These are phyloP conservation scores for Pelecanoides urinatrix DNA, from an alignment of 2,113 vertebrate genomes.

Conservation along the genomic window DNA sequence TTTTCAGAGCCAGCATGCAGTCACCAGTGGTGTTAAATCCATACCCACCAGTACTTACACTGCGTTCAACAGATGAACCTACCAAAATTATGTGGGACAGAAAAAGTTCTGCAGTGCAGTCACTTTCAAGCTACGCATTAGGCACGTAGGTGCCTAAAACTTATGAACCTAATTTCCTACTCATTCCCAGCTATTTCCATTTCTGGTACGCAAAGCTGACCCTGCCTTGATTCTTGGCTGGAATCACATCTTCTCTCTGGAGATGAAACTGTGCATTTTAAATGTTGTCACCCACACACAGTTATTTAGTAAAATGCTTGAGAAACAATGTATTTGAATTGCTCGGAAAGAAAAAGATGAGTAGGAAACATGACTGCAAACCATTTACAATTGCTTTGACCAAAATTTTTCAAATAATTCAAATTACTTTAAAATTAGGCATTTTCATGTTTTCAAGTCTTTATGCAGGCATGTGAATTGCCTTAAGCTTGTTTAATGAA, in stretches of 20 bases:
- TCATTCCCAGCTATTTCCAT: neutral
- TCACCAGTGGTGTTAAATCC: neutral
- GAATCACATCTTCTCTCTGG: neutral
- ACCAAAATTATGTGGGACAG: neutral
- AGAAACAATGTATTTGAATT: neutral
- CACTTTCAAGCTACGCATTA: neutral
- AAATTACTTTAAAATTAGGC: neutral
- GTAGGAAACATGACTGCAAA: neutral
- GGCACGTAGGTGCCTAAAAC: neutral
- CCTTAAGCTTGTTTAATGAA: neutral
- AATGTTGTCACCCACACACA: neutral
- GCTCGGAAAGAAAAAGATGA: neutral
- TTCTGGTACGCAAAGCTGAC: neutral
- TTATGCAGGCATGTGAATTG: neutral
- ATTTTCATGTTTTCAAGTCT: neutral
- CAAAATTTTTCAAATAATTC: neutral
- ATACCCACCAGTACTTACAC: accelerated
- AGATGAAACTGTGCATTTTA: neutral
- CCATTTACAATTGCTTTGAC: neutral
- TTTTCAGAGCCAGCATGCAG: neutral
- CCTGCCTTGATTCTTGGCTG: neutral
- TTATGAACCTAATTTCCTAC: neutral
- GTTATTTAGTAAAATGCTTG: neutral
- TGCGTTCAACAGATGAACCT: neutral
- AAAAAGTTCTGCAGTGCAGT: neutral